These are phyloP conservation scores for Spialia ferax DNA, from an alignment of 2,888 invertebrate genomes.

Conservation along the genomic window DNA sequence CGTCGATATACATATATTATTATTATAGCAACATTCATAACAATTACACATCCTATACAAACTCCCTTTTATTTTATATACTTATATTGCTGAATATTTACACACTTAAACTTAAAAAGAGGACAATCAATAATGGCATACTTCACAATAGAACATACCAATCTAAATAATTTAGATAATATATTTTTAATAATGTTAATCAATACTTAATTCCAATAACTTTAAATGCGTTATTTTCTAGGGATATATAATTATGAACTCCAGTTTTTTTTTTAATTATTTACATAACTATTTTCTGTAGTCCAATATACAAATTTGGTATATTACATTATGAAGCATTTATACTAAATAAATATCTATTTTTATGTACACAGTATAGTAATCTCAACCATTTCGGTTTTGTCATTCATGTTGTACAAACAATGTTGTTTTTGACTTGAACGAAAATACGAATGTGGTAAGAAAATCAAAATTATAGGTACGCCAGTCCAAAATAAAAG, in stretches of 20 bases:
- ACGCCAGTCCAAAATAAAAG: no score
- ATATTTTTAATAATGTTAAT: not conserved
- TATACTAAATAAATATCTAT: constrained; percentile 34
- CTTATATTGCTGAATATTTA: constrained; percentile 69
- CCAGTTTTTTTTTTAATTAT: not conserved
- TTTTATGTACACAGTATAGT: constrained; percentile 44
- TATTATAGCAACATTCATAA: constrained; percentile 64
- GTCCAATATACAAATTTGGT: constrained; percentile 34
- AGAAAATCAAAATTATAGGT: no score
- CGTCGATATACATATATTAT: constrained; percentile 55
- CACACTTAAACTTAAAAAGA: constrained; percentile 61
- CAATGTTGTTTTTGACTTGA: constrained; percentile 12
- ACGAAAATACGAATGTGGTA: not conserved
- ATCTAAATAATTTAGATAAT: constrained; percentile 33
- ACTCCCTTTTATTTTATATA: constrained; percentile 69
- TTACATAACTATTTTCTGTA: not conserved
- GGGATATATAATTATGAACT: constrained; percentile 1
- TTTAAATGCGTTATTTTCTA: not conserved
- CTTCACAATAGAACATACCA: constrained; percentile 53
- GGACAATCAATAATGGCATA: constrained; percentile 38
- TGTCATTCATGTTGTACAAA: constrained; percentile 18
- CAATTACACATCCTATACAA: constrained; percentile 73
- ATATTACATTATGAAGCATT: constrained; percentile 36
- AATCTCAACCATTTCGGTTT: constrained; percentile 34
- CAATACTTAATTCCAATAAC: not conserved